Evolutionary conservation across 1,140 invertebrate genomes (phyloP).

Genomic region (Papilio helenus): DNA sequence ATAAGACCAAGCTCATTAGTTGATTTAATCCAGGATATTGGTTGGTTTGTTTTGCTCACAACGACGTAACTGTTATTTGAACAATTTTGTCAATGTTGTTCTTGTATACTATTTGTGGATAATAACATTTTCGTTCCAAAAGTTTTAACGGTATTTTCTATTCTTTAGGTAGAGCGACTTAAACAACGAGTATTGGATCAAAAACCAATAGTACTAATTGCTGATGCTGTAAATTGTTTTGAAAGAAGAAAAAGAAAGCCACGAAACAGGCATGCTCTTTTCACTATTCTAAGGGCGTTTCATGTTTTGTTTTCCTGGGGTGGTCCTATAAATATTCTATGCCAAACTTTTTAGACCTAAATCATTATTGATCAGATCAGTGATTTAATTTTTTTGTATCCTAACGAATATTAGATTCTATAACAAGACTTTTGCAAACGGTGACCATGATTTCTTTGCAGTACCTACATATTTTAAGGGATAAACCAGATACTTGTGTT

Average conservation of each 20-base stretch:
- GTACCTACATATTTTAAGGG: no score
- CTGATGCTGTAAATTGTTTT: conserved; percentile 67
- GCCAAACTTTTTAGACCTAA: no score
- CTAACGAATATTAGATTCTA: background rate
- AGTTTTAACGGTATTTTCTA: conserved; percentile 4
- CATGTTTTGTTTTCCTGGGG: background rate
- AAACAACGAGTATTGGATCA: conserved; percentile 64
- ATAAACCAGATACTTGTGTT: background rate
- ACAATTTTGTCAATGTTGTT: background rate
- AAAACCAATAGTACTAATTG: conserved; percentile 58
- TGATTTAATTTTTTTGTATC: background rate
- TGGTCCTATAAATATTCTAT: background rate
- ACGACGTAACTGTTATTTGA: background rate
- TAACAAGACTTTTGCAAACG: background rate
- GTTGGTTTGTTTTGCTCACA: background rate
- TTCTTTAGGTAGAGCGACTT: conserved; percentile 65
- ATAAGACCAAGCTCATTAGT: background rate
- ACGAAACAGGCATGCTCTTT: conserved; percentile 11
- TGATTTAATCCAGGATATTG: background rate
- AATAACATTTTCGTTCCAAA: background rate
- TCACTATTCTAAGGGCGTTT: background rate
- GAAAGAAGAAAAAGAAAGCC: conserved; percentile 45
- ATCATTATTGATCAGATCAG: no score
- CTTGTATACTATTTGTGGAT: background rate
- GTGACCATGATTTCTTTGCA: background rate